Conservation (phyloP, 2,113 vertebrate species). For the Apaloderma vittatum region DNA sequence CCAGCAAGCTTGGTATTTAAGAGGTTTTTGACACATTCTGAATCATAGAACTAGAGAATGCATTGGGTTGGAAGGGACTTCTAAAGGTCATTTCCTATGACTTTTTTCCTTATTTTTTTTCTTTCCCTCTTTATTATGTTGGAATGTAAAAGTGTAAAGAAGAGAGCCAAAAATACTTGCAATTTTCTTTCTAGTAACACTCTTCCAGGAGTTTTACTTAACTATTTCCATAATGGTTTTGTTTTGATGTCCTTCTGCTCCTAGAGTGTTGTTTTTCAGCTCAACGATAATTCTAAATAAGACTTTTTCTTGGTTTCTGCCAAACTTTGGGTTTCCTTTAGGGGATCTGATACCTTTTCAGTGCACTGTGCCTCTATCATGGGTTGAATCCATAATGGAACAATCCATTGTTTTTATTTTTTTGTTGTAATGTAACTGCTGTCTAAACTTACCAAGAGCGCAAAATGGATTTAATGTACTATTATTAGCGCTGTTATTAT, state of each 20-base stretch:
- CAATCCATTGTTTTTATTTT: slow-evolving; percentile 8
- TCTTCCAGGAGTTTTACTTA: not conserved
- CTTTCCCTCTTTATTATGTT: not conserved
- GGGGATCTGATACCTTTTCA: not conserved
- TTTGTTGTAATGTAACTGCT: slow-evolving; percentile 27
- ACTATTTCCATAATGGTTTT: not conserved
- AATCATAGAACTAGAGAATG: not conserved
- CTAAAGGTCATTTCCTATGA: not conserved
- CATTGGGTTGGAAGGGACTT: no score
- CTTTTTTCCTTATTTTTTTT: not conserved
- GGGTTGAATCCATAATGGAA: not conserved
- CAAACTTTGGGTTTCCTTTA: not conserved
- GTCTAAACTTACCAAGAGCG: slow-evolving; percentile 58
- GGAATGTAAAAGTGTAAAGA: not conserved
- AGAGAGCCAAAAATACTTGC: not conserved
- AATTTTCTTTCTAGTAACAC: not conserved
- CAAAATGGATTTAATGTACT: slow-evolving; percentile 62
- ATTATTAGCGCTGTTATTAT: slow-evolving; percentile 75
- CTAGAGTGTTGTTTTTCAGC: not conserved
- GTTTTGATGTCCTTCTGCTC: not conserved
- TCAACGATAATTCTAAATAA: not conserved
- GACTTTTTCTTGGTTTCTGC: not conserved
- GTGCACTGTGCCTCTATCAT: not conserved
- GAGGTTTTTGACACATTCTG: not conserved
- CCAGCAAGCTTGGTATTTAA: not conserved